Base-by-base conservation (phyloP, 2,113 vertebrate species). In the Caracal caracal region DNA sequence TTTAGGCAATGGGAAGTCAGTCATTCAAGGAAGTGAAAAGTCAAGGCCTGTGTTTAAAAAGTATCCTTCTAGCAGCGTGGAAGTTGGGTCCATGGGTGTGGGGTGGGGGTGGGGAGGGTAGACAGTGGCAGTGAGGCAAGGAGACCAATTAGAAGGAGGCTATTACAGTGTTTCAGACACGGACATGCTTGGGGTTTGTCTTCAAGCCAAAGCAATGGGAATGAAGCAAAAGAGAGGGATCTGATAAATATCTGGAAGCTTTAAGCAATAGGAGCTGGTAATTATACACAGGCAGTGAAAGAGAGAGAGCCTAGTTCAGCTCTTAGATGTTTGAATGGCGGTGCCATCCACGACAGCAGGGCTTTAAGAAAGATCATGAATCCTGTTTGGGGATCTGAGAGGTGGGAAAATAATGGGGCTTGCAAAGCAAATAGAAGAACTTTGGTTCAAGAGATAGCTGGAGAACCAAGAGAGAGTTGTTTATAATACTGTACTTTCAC, bases 11-110 rank as follows among this genome's bases (percentile, higher is more conserved):
- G 30, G 65, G 82, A 91, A 94, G n/a, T 63, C 53, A 91, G 43
- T 63, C 53, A 91, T 70, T 92, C 47, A 78, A 89, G 83, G 40
- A 78, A 92, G 86, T 59, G 30, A n/a, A 78, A 85, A 75, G 85
- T 66, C 93, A 76, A 88, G 40, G 49, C 19, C 96, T 88, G 82
- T 43, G 28, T 85, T 95, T 91, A 24, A 90, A n/a, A 30, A 70
- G 76, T 40, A 85, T 75, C 30, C 13, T 82, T 81, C 66, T 40
- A 28, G 89, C 73, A 40, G 47, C 19, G 1, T 9, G 37, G 61
- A 49, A 26, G 15, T 26, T 86, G 79, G 70, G 71, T 40, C 13
- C 56, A 17, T 59, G 9, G 53, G 40, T 59, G 9, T 49, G 40
- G n/a, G 47, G 13, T 30, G 30, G 61, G n/a, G 40, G 33, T 28